phyloP scores from a whole-genome alignment of 2,797 vertebrate species.

The Cirrhinus molitorella region DNA sequence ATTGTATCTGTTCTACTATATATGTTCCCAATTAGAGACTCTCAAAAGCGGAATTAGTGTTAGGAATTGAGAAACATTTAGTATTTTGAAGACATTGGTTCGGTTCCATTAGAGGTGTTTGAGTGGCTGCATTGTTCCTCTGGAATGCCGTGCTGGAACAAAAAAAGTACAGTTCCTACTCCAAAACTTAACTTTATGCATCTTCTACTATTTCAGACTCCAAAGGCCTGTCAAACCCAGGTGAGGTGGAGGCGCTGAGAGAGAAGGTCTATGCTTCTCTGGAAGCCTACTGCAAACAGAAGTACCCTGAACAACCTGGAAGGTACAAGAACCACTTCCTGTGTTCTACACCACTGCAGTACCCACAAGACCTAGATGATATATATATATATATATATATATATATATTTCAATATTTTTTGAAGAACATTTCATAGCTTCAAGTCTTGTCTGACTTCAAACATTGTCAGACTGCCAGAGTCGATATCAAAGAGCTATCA shows the following conservation, averaged over 20 bases:
- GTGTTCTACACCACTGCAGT: not conserved
- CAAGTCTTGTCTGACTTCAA: slow-evolving; percentile 8
- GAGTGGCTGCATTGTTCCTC: not conserved
- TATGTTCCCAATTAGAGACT: slow-evolving; percentile 53
- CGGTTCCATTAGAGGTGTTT: not conserved
- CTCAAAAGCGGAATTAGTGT: slow-evolving; percentile 20
- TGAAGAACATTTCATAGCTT: not conserved
- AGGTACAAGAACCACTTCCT: slow-evolving; percentile 80
- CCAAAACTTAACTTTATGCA: slow-evolving; percentile 1
- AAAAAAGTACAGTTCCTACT: slow-evolving; percentile 23
- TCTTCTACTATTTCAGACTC: slow-evolving; percentile 82
- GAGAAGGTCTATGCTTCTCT: slow-evolving; percentile 98
- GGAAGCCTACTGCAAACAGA: slow-evolving; percentile 99
- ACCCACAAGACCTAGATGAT: not conserved
- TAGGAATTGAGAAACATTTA: not conserved
- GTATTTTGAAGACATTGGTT: not conserved
- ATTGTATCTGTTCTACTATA: not conserved
- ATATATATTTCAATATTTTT: not conserved
- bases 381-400: not conserved
- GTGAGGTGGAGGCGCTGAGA: slow-evolving; percentile 93
- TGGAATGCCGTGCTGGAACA: not conserved
- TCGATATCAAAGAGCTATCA: not conserved
- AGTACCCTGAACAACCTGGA: slow-evolving; percentile 98
- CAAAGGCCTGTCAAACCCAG: slow-evolving; percentile 95
- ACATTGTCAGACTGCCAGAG: not conserved